Evolutionary conservation across 2,888 invertebrate species (phyloP).

Genomic region (Phymatocera aterrima): DNA sequence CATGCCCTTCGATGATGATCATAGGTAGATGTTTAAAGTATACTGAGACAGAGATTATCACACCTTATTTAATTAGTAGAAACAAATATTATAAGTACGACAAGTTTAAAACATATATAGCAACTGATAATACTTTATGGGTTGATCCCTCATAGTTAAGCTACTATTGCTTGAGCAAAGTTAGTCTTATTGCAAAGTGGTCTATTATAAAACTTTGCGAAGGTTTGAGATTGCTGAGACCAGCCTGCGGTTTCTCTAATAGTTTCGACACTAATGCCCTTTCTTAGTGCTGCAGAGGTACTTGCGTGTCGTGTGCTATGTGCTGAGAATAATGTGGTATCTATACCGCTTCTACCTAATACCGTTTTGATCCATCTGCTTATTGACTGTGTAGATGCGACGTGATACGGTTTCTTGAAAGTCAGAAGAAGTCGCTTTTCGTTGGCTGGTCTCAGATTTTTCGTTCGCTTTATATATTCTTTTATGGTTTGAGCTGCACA

Average conservation of each 20-base stretch:
- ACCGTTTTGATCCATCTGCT: slow-evolving; percentile 48
- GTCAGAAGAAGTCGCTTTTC: not conserved
- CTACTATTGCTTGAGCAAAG: not conserved
- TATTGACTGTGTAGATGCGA: slow-evolving; percentile 24
- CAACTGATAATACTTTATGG: too few species aligned
- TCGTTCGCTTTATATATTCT: not conserved
- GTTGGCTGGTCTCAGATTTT: not conserved
- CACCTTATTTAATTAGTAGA: not conserved
- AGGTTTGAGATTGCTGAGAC: not conserved
- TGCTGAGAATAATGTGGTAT: slow-evolving; percentile 47
- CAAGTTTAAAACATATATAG: too few species aligned
- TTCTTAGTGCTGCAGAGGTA: slow-evolving; percentile 41
- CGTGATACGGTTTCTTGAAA: not conserved
- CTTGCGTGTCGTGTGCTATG: slow-evolving; percentile 51
- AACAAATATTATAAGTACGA: not conserved
- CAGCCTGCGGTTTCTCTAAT: slow-evolving; percentile 24
- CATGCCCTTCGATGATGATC: slow-evolving; percentile 19
- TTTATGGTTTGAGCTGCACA: not conserved
- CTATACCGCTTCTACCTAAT: slow-evolving; percentile 42
- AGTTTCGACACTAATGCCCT: slow-evolving; percentile 28
- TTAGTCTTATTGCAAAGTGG: not conserved
- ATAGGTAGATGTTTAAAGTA: not conserved
- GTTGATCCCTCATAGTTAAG: too few species aligned
- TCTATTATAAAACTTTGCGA: slow-evolving; percentile 5
- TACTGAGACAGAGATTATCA: not conserved